These are phyloP conservation scores for Latrodectus geometricus DNA, from an alignment of 1,140 invertebrate species.

Conservation along the genomic window DNA sequence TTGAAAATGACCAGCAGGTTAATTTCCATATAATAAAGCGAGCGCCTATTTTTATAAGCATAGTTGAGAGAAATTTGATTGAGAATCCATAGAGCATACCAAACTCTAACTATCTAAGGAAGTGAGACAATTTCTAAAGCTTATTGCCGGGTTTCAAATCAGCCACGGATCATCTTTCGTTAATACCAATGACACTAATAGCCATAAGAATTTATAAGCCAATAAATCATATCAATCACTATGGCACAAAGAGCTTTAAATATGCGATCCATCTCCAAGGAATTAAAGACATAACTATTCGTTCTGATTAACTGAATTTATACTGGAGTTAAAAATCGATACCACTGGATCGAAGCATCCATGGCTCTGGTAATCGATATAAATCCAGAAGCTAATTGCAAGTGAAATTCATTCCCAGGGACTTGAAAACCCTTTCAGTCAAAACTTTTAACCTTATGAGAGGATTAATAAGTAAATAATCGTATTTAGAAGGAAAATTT, in stretches of 20 bases:
- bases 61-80: too few species aligned
- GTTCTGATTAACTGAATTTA: slow-evolving; percentile 42
- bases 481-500: too few species aligned
- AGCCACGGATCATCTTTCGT: slow-evolving; percentile 10
- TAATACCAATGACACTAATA: slow-evolving; percentile 19
- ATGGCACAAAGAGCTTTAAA: slow-evolving; percentile 1
- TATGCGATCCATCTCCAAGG: slow-evolving; percentile 26
- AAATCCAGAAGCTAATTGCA: slow-evolving; percentile 33
- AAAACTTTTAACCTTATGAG: too few species aligned
- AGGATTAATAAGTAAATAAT: too few species aligned
- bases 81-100: too few species aligned
- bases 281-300: slow-evolving; percentile 42
- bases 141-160: not conserved
- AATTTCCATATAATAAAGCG: too few species aligned
- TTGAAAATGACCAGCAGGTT: too few species aligned
- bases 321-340: slow-evolving; percentile 49
- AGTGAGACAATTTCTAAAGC: too few species aligned
- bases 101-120: too few species aligned
- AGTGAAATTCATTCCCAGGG: slow-evolving; percentile 15
- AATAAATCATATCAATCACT: slow-evolving; percentile 28
- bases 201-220: slow-evolving; percentile 24
- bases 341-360: slow-evolving; percentile 32
- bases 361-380: slow-evolving; percentile 29
- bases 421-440: not conserved
- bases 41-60: too few species aligned